Evolutionary conservation across 2,888 invertebrate genomes (phyloP).

Genomic region (Lepidochrysops patricia): DNA sequence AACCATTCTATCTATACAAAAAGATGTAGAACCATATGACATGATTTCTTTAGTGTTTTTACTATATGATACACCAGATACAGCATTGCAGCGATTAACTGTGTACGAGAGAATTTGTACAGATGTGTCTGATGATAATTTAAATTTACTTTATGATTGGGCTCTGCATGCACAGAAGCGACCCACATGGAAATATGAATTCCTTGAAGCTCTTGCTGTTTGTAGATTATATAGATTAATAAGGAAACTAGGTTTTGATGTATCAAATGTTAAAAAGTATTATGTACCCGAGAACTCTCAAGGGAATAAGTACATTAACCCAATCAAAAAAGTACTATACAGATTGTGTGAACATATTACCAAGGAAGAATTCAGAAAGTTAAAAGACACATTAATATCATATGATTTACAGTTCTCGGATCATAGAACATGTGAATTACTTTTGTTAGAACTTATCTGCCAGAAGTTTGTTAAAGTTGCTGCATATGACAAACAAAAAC

Average conservation of each 20-base stretch:
- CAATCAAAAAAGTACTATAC: conserved; percentile 52
- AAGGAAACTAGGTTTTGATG: conserved; percentile 50
- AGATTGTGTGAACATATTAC: conserved; percentile 54
- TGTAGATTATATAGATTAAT: conserved; percentile 51
- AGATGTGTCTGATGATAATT: conserved; percentile 34
- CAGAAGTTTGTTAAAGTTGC: conserved; percentile 45
- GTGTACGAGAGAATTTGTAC: conserved; percentile 48
- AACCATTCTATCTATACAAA: conserved; percentile 48
- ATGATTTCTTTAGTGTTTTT: conserved; percentile 58
- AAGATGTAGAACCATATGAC: conserved; percentile 51
- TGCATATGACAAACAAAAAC: conserved; percentile 20
- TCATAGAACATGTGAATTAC: conserved; percentile 49
- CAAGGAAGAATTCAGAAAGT: conserved; percentile 36
- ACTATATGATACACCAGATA: conserved; percentile 55
- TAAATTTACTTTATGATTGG: conserved; percentile 56
- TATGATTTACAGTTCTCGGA: conserved; percentile 44
- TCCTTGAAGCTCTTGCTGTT: conserved; percentile 55
- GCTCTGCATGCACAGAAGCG: conserved; percentile 42
- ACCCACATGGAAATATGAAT: conserved; percentile 52
- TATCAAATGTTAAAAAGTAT: conserved; percentile 37
- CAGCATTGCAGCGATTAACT: conserved; percentile 51
- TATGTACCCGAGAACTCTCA: conserved; percentile 41
- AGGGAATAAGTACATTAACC: conserved; percentile 41
- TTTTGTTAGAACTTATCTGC: conserved; percentile 54
- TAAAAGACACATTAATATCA: conserved; percentile 46